phyloP scores from a whole-genome alignment of 30 jellyfish, hydroid and myxozoan genomes.

The Calvadosia cruxmelitensis region DNA sequence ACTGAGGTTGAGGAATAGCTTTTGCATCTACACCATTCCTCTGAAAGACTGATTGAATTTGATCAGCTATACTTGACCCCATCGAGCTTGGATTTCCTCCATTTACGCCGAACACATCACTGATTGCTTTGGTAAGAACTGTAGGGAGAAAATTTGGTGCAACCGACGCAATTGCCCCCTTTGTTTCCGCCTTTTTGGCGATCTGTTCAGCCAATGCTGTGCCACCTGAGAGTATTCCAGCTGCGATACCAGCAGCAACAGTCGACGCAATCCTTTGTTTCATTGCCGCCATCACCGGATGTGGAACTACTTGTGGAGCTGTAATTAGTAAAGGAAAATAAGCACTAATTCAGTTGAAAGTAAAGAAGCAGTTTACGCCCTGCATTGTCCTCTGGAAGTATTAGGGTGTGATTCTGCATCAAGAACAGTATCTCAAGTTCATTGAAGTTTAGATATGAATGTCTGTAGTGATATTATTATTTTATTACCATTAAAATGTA shows the following conservation, averaged over 20 bases:
- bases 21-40: background rate
- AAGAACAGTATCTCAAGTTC: too few relatives aligned
- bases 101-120: background rate
- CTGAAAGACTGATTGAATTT: background rate
- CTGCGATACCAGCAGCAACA: constrained; percentile 57
- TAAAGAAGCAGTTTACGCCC: too few relatives aligned
- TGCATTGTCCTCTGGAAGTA: too few relatives aligned
- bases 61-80: background rate
- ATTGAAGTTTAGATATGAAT: too few relatives aligned
- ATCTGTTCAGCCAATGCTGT: constrained; percentile 7
- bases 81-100: background rate
- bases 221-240: constrained; percentile 60
- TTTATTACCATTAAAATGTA: too few relatives aligned
- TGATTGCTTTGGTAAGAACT: background rate
- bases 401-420: too few relatives aligned
- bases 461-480: too few relatives aligned
- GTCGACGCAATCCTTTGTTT: constrained; percentile 27
- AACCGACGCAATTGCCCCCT: background rate
- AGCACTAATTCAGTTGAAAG: too few relatives aligned
- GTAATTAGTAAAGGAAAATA: too few relatives aligned
- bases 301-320: background rate
- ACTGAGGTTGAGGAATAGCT: background rate
- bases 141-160: background rate
- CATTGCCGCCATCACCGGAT: constrained; percentile 1
- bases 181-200: background rate